Conservation (phyloP, 2,797 vertebrate species). For the Trematomus bernacchii region DNA sequence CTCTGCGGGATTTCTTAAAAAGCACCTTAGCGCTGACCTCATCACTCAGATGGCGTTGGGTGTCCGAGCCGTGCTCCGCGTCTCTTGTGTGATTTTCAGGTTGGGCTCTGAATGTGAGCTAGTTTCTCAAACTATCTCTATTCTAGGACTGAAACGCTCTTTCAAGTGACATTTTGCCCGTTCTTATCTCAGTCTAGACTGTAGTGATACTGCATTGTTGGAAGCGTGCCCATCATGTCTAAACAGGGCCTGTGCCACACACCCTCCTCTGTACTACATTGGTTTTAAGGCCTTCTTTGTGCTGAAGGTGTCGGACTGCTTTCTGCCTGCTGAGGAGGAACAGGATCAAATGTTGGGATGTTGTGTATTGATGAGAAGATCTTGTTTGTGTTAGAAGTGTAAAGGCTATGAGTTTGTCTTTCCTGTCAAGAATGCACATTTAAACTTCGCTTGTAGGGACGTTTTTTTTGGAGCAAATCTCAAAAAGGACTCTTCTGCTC, state of each 20-base stretch:
- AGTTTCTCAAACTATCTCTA: conserved; percentile 75
- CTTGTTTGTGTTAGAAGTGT: conserved; percentile 52
- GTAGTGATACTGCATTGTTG: conserved; percentile 61
- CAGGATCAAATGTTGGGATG: conserved; percentile 52
- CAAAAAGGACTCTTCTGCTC: conserved; percentile 69
- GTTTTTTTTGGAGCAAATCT: conserved; percentile 56
- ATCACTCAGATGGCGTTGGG: conserved; percentile 37
- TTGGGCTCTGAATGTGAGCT: conserved; percentile 72
- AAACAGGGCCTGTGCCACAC: conserved; percentile 70
- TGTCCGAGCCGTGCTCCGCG: conserved; percentile 44
- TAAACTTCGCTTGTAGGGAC: conserved; percentile 45
- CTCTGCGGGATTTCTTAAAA: conserved; percentile 69
- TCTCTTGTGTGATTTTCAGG: conserved; percentile 56
- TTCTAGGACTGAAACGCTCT: conserved; percentile 65
- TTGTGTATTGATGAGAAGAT: conserved; percentile 58
- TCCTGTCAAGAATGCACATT: conserved; percentile 66
- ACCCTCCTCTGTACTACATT: conserved; percentile 61
- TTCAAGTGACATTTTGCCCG: conserved; percentile 55
- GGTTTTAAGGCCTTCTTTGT: conserved; percentile 65
- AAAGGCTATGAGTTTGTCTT: conserved; percentile 61
- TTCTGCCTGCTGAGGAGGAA: conserved; percentile 64
- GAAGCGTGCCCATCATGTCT: conserved; percentile 69
- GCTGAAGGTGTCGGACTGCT: conserved; percentile 55
- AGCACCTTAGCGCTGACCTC: conserved; percentile 72
- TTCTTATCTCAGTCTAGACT: conserved; percentile 67